Conservation (phyloP, 2,888 invertebrate species). For the Pilophorus perplexus region DNA sequence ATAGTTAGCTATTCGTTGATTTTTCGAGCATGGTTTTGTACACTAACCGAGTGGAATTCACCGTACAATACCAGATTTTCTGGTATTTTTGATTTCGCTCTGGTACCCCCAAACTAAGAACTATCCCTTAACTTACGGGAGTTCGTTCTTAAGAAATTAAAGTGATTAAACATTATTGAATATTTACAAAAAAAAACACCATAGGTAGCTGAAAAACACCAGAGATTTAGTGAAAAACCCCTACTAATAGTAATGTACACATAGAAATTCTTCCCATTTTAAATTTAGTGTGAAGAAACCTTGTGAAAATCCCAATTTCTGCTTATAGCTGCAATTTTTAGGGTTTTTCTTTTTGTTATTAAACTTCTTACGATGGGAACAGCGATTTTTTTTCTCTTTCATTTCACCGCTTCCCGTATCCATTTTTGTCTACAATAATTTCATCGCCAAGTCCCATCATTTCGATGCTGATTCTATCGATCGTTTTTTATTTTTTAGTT, state of each 20-base stretch:
- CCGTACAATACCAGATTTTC: neutral
- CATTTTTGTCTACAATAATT: too few relatives aligned
- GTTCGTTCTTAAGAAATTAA: neutral
- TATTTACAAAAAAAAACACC: neutral
- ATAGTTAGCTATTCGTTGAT: neutral
- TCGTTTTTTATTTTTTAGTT: too few relatives aligned
- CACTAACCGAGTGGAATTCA: slow-evolving; percentile 9
- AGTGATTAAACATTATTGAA: neutral
- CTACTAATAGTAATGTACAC: neutral
- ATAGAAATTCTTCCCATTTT: too few relatives aligned
- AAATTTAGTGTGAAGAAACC: too few relatives aligned
- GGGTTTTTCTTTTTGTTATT: too few relatives aligned
- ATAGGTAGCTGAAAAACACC: neutral
- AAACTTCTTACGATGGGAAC: too few relatives aligned
- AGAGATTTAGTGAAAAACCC: too few relatives aligned
- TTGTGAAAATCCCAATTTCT: too few relatives aligned
- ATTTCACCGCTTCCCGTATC: too few relatives aligned
- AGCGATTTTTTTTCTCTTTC: too few relatives aligned
- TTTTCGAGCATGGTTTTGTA: slow-evolving; percentile 30
- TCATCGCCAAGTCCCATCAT: neutral
- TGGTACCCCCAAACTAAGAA: neutral
- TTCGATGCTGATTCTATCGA: too few relatives aligned
- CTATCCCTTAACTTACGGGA: neutral
- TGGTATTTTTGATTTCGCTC: neutral
- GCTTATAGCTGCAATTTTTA: too few relatives aligned